phyloP scores from a whole-genome alignment of 2,888 invertebrate genomes.

The Ormyrus nitidulus region DNA sequence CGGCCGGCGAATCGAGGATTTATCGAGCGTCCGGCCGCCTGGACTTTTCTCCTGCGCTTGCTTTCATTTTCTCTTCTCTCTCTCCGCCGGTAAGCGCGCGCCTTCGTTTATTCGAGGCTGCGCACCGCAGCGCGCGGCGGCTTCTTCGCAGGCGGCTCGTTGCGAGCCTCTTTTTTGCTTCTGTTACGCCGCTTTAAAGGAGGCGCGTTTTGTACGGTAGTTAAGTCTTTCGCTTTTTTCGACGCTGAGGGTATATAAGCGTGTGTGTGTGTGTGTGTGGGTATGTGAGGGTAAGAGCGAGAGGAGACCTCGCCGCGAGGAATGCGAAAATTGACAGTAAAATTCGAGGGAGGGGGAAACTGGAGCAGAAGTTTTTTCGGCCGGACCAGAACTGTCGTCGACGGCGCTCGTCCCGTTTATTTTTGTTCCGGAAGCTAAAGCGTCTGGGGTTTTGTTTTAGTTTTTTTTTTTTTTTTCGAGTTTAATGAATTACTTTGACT shows the following conservation, averaged over 20 bases:
- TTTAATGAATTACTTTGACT: too few relatives aligned
- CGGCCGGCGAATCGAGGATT: slow-evolving; percentile 50
- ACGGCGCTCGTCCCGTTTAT: slow-evolving; percentile 10
- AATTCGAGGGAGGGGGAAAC: slow-evolving; percentile 31
- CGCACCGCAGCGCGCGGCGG: too few relatives aligned
- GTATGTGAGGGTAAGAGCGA: background rate
- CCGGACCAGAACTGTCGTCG: background rate
- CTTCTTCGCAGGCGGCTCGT: background rate
- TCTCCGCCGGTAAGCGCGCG: too few relatives aligned
- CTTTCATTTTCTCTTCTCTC: too few relatives aligned
- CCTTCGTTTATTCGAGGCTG: too few relatives aligned
- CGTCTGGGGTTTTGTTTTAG: background rate
- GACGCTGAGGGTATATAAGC: too few relatives aligned
- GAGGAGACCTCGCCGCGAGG: slow-evolving; percentile 23
- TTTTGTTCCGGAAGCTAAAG: background rate
- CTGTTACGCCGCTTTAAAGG: slow-evolving; percentile 40
- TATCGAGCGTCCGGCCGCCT: slow-evolving; percentile 37
- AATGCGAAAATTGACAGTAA: slow-evolving; percentile 56
- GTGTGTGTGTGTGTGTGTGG: background rate
- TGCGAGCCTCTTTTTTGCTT: slow-evolving; percentile 19
- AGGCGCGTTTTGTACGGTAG: slow-evolving; percentile 29
- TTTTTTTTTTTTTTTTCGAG: too few relatives aligned
- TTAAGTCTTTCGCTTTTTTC: slow-evolving; percentile 39
- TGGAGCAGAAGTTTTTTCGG: slow-evolving; percentile 39
- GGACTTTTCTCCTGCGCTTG: background rate